A percentile compares a stretch with the other conserved stretches of the same genome.
Conservation (phyloP, 2,888 invertebrate species). For the Nowickia ferox region DNA sequence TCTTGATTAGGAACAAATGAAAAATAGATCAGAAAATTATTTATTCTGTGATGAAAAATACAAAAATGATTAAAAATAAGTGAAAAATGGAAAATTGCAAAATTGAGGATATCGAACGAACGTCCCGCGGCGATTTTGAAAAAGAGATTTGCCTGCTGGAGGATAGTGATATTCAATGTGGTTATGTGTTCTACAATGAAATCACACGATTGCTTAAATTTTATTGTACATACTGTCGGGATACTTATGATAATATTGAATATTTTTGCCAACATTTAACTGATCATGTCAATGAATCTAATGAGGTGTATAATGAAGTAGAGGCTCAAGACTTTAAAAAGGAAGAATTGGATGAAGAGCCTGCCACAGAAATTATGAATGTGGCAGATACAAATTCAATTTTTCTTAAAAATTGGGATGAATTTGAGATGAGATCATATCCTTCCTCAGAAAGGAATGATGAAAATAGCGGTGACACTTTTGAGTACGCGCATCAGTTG, state of each 20-base stretch:
- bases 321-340: slow-evolving; percentile 16
- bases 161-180: slow-evolving; percentile 72
- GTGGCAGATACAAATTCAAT: not conserved
- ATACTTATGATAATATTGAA: slow-evolving; percentile 72
- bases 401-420: not conserved
- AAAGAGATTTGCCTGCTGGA: slow-evolving; percentile 56
- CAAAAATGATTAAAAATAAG: slow-evolving; percentile 1
- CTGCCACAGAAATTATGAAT: not conserved
- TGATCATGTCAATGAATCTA: slow-evolving; percentile 66
- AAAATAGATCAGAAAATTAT: no score
- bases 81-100: slow-evolving; percentile 44
- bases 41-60: not conserved
- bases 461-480: not conserved
- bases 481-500: slow-evolving; percentile 19
- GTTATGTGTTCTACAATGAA: slow-evolving; percentile 71
- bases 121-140: slow-evolving; percentile 13
- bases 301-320: not conserved
- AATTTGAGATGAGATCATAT: not conserved
- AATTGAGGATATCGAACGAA: slow-evolving; percentile 24
- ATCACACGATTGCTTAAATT: slow-evolving; percentile 70
- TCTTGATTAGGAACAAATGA: no score
- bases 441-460: not conserved
- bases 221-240: slow-evolving; percentile 71
- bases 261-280: slow-evolving; percentile 73
- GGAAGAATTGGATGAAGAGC: slow-evolving; percentile 15